Conservation (phyloP, 2,113 vertebrate species). For the Mola mola region DNA sequence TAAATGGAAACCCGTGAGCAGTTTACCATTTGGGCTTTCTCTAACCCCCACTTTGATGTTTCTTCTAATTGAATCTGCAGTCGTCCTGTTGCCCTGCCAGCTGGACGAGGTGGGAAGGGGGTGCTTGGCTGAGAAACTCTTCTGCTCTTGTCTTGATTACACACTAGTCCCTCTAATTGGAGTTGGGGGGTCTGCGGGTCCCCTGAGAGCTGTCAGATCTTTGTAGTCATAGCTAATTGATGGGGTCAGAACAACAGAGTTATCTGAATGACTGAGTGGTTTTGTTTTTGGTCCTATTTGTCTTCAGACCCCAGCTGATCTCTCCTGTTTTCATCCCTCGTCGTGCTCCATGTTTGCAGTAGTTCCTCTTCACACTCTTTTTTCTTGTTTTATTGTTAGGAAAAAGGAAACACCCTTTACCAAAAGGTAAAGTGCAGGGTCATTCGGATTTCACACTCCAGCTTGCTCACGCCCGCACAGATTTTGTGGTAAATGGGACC, state of each 20-base stretch:
- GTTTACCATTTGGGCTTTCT: constrained; percentile 44
- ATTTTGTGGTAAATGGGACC: constrained; percentile 20
- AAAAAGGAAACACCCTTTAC: constrained; percentile 36
- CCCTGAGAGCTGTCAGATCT: constrained; percentile 61
- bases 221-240: constrained; percentile 59
- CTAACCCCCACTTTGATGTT: constrained; percentile 54
- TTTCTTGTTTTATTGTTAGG: constrained; percentile 11
- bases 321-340: not conserved
- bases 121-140: constrained; percentile 45
- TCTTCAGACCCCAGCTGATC: too few species aligned
- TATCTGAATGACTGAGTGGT: constrained; percentile 1
- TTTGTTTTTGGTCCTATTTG: constrained; percentile 6
- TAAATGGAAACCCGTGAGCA: constrained; percentile 35
- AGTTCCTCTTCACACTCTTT: constrained; percentile 15
- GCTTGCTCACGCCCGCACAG: constrained; percentile 18
- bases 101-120: constrained; percentile 36
- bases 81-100: constrained; percentile 56
- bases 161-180: constrained; percentile 71
- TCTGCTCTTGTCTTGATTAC: constrained; percentile 65
- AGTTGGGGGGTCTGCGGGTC: constrained; percentile 33
- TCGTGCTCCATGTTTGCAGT: too few species aligned
- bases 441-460: constrained; percentile 17
- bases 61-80: constrained; percentile 43
- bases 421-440: constrained; percentile 23
- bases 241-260: constrained; percentile 37